phyloP scores from a whole-genome alignment of 1,140 invertebrate genomes.

The Trachymyrmex cornetzi region DNA sequence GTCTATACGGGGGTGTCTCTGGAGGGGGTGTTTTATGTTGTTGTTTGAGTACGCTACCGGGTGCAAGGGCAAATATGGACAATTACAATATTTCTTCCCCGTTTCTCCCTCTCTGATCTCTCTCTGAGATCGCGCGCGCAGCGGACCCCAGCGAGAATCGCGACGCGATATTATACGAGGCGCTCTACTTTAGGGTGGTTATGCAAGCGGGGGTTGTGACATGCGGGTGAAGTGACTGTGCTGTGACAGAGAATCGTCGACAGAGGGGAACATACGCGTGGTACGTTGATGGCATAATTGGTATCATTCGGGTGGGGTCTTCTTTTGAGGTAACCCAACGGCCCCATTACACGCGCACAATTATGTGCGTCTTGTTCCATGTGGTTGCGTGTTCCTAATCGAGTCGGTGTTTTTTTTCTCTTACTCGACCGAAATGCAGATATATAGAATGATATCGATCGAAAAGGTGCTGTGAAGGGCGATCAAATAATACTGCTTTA shows the following conservation, averaged over 20 bases:
- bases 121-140: constrained; percentile 56
- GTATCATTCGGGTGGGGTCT: constrained; percentile 81
- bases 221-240: constrained; percentile 80
- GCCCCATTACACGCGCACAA: constrained; percentile 27
- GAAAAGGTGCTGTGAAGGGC: neutral
- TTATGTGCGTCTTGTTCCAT: constrained; percentile 45
- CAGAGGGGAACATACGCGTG: constrained; percentile 50
- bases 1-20: constrained; percentile 1
- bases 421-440: neutral
- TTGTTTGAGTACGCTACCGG: constrained; percentile 9
- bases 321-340: constrained; percentile 81
- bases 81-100: constrained; percentile 69
- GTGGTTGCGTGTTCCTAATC: neutral
- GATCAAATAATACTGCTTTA: neutral
- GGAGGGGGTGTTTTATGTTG: neutral
- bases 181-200: constrained; percentile 64
- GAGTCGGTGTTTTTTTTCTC: neutral
- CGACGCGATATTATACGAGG: constrained; percentile 57
- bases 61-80: constrained; percentile 56
- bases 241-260: constrained; percentile 69
- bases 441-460: neutral
- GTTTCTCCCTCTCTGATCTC: constrained; percentile 50
- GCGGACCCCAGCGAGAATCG: constrained; percentile 40
- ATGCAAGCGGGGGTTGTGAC: constrained; percentile 74
- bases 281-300: constrained; percentile 83